Evolutionary conservation across 2,888 invertebrate genomes (phyloP), one percentile per base, ranked within the genome.

Genomic region (Caenorhabditis sulstoni): DNA sequence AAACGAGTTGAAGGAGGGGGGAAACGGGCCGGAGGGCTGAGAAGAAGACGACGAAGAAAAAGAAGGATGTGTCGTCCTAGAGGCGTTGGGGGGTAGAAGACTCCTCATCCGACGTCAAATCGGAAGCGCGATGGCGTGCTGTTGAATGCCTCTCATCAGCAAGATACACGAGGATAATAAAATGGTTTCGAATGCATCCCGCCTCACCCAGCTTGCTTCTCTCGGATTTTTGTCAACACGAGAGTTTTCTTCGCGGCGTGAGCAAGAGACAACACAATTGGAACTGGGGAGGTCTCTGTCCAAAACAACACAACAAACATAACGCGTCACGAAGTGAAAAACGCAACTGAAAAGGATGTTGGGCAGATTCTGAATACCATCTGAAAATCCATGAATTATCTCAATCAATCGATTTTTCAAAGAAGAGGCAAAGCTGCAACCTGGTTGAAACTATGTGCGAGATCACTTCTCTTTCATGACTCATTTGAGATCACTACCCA

Each of bases 101-200:
- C 74, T 61, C 44, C 74, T 66, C 66, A 59, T 66, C 44, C 70
- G 50, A 71, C 77, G 70, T 77, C 64, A 79, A 73, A 64, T 61
- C 79, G 79, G 79, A 79, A 79, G 58, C 73, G 62, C 67, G 67
- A 79, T 79, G 67, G 79, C 79, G 79, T 79, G 79, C 67, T 73
- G 79, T 64, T 79, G 79, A 79, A 79, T 79, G 79, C 79, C 73
- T 62, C 71, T 79, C 79, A 79, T 79, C 79, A 79, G 79, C 67
- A 50, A 71, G 71, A 65, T 70, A 77, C 70, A 77, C 58, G 68
- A 61, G 78, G 78, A 78, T 78, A 78, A 78, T 78, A 78, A 78
- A 78, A 78, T 71, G 58, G 76, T 76, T 76, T 65, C 61, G 66
- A 66, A 66, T 74, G 29, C 29, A 29, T 7, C 44, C 49, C 64